Base-by-base conservation (phyloP, 2,113 vertebrate genomes). In the Cebidichthys violaceus region DNA sequence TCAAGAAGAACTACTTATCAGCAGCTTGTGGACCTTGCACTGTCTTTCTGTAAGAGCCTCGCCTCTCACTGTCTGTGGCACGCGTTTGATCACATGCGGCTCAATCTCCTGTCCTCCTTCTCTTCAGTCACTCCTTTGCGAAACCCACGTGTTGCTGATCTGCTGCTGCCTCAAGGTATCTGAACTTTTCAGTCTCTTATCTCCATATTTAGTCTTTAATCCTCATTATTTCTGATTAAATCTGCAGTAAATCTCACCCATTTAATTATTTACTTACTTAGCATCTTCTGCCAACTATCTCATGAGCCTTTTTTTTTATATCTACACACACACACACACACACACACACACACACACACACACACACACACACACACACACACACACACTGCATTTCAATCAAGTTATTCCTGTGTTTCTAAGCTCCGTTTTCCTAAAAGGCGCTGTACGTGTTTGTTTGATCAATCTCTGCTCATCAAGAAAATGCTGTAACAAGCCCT, bases 1-100 rank as follows among this genome's bases (percentile, higher is more conserved):
- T 86, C 52, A 65, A 59, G 85, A 77, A 72, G 33, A 54, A 54
- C 6, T 6, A 52, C 83, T 95, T 95, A 94, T 95, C 94, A 93
- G 87, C 78, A 20, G 68, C 47, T 64, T 67, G 57, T 92, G 94
- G 83, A 96, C 94, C 82, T 95, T 96, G 94, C 27, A 70, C 94
- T 87, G n/a, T 60, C 14, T 70, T 60, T 45, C 68, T 75, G 31
- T 43, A 11, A 65, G 69, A 85, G 80, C 60, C 85, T 86, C 41
- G 9, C 75, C 84, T 82, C 65, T 88, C 65, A 29, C 27, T 55
- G 55, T 91, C 80, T 78, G 15, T 6, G 29, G 52, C 52, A 50
- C 9, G 17, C 71, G 55, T 87, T 81, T 81, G 80, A 83, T 89
- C 88, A 88, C 57, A 54, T 70, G 69, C 68, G 67, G 52, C 60